A percentile compares a stretch with the other conserved stretches of the same genome.
Evolutionary conservation across 2,113 vertebrate genomes (phyloP).

Genomic region (Hylia prasina): DNA sequence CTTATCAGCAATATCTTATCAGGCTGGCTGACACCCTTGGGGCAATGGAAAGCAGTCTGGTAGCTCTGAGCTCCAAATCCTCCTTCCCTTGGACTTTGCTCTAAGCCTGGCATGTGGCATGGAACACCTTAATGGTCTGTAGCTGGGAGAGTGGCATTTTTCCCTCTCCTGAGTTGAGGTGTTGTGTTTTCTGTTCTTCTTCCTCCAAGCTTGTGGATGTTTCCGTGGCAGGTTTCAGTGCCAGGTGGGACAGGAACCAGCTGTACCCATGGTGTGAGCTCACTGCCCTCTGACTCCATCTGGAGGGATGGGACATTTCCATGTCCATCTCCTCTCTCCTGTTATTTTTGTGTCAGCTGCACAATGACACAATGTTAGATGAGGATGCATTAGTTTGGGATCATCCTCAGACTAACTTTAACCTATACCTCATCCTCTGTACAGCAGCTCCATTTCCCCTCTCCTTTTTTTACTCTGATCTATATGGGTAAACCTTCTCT

Average conservation of each 20-base stretch:
- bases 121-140: not conserved
- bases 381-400: not conserved
- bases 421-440: not conserved
- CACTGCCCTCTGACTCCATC: not conserved
- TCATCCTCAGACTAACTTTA: not conserved
- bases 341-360: not conserved
- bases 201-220: not conserved
- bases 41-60: not conserved
- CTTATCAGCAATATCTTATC: not conserved
- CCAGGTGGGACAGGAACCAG: not conserved
- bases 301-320: not conserved
- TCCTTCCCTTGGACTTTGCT: constrained; percentile 10
- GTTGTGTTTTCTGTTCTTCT: not conserved
- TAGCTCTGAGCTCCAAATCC: not conserved
- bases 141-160: not conserved
- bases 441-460: not conserved
- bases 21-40: not conserved
- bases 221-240: not conserved
- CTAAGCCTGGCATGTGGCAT: not conserved
- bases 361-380: not conserved
- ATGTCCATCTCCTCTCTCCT: not conserved
- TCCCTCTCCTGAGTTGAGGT: not conserved
- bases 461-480: not conserved
- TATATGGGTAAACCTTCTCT: not conserved
- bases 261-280: not conserved